Percentiles rank a stretch among this genome's conserved stretches.
Conservation (phyloP, 2,113 vertebrate genomes). For the Variabilichromis moorii region DNA sequence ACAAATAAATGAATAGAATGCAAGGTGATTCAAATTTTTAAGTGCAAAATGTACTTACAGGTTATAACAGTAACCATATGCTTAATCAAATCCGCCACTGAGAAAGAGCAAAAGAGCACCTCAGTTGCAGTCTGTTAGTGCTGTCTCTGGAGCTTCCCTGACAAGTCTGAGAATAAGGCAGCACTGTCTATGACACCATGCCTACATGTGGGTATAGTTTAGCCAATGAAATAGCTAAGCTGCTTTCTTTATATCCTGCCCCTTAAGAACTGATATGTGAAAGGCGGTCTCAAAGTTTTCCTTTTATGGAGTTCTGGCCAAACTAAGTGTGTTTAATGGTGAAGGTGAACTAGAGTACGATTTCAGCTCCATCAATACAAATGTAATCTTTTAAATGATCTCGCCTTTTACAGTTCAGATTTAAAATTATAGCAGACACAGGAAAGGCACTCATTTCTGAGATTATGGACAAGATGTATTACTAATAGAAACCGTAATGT, state of each 20-base stretch:
- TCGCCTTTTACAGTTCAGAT: background rate
- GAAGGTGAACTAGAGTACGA: background rate
- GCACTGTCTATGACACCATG: background rate
- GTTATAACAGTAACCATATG: background rate
- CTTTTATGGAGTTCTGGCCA: background rate
- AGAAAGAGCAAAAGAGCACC: background rate
- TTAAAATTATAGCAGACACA: background rate
- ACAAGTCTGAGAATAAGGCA: background rate
- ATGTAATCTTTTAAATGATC: background rate
- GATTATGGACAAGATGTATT: background rate
- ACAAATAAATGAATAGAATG: background rate
- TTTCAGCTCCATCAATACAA: background rate
- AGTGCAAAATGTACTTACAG: conserved; percentile 20
- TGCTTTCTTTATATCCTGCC: conserved; percentile 9
- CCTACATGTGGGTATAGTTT: background rate
- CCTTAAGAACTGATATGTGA: background rate
- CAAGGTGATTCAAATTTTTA: background rate
- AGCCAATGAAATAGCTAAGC: conserved; percentile 15
- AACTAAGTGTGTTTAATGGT: background rate
- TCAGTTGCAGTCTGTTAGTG: background rate
- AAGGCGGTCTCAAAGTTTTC: background rate
- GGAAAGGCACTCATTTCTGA: background rate
- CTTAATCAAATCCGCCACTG: background rate
- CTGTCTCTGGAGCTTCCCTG: background rate
- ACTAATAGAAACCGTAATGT: background rate